phyloP scores from a whole-genome alignment of 2,113 vertebrate genomes.

The Ceyx melanurus region DNA sequence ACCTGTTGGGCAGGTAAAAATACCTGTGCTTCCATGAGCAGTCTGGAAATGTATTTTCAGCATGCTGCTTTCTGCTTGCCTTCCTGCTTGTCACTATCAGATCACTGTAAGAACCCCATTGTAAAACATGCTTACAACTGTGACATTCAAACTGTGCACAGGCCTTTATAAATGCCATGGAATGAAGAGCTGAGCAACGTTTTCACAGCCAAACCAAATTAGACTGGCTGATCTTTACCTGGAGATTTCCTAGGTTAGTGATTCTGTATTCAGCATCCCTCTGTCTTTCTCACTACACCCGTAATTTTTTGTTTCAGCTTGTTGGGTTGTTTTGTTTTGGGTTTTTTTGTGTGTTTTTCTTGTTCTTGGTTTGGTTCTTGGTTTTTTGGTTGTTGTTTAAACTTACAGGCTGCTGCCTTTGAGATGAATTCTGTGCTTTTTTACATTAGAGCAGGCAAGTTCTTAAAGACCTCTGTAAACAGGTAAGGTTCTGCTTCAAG shows the following conservation, averaged over 20 bases:
- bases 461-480: not conserved
- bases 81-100: not conserved
- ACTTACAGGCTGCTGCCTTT: too few relatives aligned
- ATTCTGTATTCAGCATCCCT: not conserved
- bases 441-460: not conserved
- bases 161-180: not conserved
- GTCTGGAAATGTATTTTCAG: not conserved
- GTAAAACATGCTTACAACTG: not conserved
- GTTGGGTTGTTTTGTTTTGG: not conserved
- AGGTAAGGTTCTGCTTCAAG: not conserved
- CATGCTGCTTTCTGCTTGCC: not conserved
- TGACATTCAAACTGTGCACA: not conserved
- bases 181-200: not conserved
- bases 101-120: rapidly evolving
- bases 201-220: not conserved
- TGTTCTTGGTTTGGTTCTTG: too few relatives aligned
- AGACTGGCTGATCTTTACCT: not conserved
- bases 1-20: not conserved
- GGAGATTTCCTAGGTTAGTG: not conserved
- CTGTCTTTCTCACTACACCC: not conserved
- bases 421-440: not conserved
- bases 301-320: not conserved
- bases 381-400: too few relatives aligned
- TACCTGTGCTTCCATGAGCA: not conserved
- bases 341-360: too few relatives aligned